A percentile compares a stretch with the other conserved stretches of the same genome.
These are phyloP conservation scores for Turritopsis rubra DNA, from an alignment of 30 jellyfish, hydroid and myxozoan species.

Conservation along the genomic window DNA sequence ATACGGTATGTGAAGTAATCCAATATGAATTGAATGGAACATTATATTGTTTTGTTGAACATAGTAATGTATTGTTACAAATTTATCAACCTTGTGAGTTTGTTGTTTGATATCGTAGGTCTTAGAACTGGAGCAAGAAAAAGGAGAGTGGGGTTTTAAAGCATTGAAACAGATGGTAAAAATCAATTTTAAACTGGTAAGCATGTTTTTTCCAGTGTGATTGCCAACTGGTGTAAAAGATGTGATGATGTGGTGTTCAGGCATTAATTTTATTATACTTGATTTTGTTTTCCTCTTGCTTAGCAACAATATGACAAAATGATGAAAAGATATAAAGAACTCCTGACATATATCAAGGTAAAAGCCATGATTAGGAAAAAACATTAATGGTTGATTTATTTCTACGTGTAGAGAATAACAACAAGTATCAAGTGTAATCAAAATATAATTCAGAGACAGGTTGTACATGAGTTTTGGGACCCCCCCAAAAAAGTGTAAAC, in stretches of 20 bases:
- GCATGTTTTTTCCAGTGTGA: constrained; percentile 19
- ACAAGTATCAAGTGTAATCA: too few species aligned
- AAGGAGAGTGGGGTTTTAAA: constrained; percentile 98
- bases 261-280: too few species aligned
- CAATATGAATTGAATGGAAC: background rate
- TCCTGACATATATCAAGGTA: constrained; percentile 81
- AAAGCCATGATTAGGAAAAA: background rate
- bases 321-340: constrained; percentile 86
- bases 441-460: too few species aligned
- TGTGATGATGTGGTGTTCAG: too few species aligned
- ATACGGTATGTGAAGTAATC: too few species aligned
- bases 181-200: constrained; percentile 75
- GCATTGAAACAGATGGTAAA: constrained; percentile 94
- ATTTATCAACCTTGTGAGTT: background rate
- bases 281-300: too few species aligned
- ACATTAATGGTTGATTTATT: too few species aligned
- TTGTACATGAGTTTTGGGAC: too few species aligned
- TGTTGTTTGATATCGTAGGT: constrained; percentile 59
- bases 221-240: too few species aligned
- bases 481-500: too few species aligned
- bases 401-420: too few species aligned
- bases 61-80: background rate
- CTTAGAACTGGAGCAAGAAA: constrained; percentile 78
- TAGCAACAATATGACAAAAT: constrained; percentile 72
- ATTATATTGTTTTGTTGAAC: background rate